Evolutionary conservation across 1,140 invertebrate species (phyloP), one percentile per base, ranked within the genome.

Genomic region (Megalopta genalis): DNA sequence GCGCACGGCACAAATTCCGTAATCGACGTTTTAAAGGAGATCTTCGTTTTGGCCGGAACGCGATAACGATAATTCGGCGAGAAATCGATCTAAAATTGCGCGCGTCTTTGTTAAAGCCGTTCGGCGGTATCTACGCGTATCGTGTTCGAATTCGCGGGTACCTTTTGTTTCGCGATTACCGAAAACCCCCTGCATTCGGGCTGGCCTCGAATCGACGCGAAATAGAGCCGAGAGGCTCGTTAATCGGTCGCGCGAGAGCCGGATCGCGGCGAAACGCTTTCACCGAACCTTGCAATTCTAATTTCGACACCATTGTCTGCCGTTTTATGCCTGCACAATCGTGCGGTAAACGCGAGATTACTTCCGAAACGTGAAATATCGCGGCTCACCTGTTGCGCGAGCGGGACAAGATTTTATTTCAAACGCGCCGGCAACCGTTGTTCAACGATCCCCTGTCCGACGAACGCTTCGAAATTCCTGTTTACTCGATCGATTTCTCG

Each of bases 341-440:
- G 77, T n/a, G 63, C 49, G 76, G 68, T 72, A 52, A 72, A 64
- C 76, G 60, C 69, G 76, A 78, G 76, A 78, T 78, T 79, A 79
- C 63, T 79, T 74, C 63, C 71, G 70, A 74, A 79, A 79, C 63
- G 63, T 74, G 71, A 74, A 79, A 79, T 79, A 79, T 79, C 77
- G 71, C 71, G 49, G 70, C 71, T 79, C 77, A 79, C 77, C 77
- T 79, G 77, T 79, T 79, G 77, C 77, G 37, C 14, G 62, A 21
- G 4, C 39, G 21, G 10, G 8, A 39, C 77, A 65, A 79, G 77
- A 79, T 79, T 79, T 79, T 79, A 72, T 79, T 79, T 69, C 59
- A 14, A 62, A 52, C 76, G 54, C 18, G 14, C 49, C 52, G 18
- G 63, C 14, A 52, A 74, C 66, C 59, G 49, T 74, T 67, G 60